Base-by-base conservation (phyloP, 2,113 vertebrate species). In the Pica pica region DNA sequence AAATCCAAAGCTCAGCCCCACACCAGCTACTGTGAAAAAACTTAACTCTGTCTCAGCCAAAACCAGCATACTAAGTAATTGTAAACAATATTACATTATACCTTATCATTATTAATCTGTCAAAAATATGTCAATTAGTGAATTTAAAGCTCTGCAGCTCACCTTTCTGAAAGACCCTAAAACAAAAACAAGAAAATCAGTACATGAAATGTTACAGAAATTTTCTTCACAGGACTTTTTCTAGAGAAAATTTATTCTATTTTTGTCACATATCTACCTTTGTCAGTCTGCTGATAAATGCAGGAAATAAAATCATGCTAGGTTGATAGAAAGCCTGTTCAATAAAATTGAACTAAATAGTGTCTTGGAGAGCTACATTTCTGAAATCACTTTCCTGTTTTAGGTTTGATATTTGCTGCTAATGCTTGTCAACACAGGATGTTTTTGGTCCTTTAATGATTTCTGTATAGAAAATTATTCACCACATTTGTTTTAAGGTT, bases 381-480 rank as follows among this genome's bases (percentile, higher is more conserved):
- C 67, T 68, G 81, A 95, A 89, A 93, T 85, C 22, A 67, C 13
- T 94, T 97, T 91, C 52, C 18, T 57, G 33, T 94, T 93, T 92
- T 82, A 86, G 37, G 30, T 64, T 61, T 94, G 49, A 64, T 89
- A 85, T 70, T 78, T 95, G 24, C 28, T 83, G 16, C 27, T 92
- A 94, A 90, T 88, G n/a, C 35, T 91, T 94, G 69, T 94, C 52
- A 95, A 33, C 37, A 56, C 64, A 91, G 79, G 85, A 94, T 81
- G 31, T 63, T 44, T 95, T 95, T 76, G 6, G 68, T 85, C 16
- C 16, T 92, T 44, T 69, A 93, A 91, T 18, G 67, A 94, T 85
- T 91, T 96, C 96, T 96, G 23, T 47, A 50, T n/a, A 86, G 75
- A 83, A 64, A 95, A 95, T 55, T 53, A 86, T 75, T 96, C 55